Evolutionary conservation across 2,113 vertebrate genomes (phyloP).

Genomic region (Taxidea taxus): DNA sequence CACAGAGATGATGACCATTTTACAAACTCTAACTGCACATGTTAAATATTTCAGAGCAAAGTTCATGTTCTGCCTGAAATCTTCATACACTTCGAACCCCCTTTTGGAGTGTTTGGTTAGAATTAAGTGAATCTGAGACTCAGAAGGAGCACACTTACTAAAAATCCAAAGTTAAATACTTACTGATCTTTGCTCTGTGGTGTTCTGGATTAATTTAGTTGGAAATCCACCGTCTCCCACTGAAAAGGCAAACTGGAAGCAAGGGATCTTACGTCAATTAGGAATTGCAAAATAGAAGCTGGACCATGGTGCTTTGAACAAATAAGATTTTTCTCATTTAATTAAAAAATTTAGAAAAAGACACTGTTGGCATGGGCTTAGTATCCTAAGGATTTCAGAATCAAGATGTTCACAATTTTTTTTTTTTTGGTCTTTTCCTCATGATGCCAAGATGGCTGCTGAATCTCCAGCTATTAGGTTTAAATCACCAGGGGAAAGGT

Average conservation of each 20-base stretch:
- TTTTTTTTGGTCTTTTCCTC: not conserved
- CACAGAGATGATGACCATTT: accelerated
- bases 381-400: not conserved
- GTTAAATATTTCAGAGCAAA: not conserved
- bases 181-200: not conserved
- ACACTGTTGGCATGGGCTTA: not conserved
- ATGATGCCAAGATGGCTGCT: not conserved
- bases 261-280: not conserved
- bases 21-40: not conserved
- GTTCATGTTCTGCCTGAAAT: not conserved
- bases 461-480: not conserved
- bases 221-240: not conserved
- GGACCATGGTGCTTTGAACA: not conserved
- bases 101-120: not conserved
- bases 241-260: not conserved
- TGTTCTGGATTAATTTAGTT: not conserved
- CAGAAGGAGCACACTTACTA: not conserved
- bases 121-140: not conserved
- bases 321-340: not conserved
- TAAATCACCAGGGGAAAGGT: not conserved
- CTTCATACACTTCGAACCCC: not conserved
- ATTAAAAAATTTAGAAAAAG: not conserved
- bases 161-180: not conserved
- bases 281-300: not conserved
- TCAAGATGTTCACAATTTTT: not conserved